phyloP scores from a whole-genome alignment of 2,797 vertebrate species.

The Manis pentadactyla region DNA sequence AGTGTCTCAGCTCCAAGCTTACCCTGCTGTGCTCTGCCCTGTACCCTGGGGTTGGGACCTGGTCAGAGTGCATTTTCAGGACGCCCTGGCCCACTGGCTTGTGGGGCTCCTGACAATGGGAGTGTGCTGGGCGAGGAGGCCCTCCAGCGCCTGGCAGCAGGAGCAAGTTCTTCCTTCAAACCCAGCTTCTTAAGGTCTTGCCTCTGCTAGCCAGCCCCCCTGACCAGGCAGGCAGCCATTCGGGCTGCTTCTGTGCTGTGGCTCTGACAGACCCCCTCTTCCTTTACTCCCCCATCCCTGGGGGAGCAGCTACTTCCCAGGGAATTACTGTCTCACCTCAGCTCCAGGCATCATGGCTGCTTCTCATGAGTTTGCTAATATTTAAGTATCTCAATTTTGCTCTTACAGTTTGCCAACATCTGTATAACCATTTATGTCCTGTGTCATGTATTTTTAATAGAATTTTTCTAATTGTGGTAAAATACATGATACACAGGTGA shows the following conservation, averaged over 20 bases:
- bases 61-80: neutral
- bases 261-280: neutral
- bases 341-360: neutral
- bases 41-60: neutral
- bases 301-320: too few species aligned
- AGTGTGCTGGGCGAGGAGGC: too few species aligned
- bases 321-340: neutral
- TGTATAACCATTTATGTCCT: neutral
- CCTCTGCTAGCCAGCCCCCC: neutral
- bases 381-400: neutral
- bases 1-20: neutral
- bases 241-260: neutral
- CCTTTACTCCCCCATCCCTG: neutral
- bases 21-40: neutral
- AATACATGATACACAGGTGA: neutral
- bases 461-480: neutral
- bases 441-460: neutral
- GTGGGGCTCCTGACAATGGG: neutral
- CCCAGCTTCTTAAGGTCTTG: neutral
- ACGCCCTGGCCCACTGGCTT: neutral
- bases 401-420: neutral
- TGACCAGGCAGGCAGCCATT: too few species aligned
- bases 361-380: neutral
- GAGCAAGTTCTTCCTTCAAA: neutral
- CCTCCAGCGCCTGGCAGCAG: neutral